Base-by-base conservation (phyloP, 1,140 invertebrate genomes). In the Solenopsis fugax region DNA sequence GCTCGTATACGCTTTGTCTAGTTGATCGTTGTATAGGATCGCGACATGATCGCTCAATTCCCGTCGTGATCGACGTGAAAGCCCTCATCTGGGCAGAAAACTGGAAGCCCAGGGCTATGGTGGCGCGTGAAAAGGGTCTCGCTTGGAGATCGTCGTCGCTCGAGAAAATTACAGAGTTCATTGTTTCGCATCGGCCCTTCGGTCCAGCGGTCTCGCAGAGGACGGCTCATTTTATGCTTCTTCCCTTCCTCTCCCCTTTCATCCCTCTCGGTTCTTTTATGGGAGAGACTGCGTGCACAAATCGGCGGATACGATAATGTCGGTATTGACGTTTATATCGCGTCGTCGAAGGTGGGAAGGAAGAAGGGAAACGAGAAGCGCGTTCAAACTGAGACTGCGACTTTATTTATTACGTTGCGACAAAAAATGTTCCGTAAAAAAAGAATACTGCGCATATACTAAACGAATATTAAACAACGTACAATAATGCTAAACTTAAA, bases 151-250 rank as follows among this genome's bases (percentile, higher is more conserved):
- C 81, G 81, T 86, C 81, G 91, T 92, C 86, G 88, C 88, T 86
- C 50, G 84, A 92, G 89, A 92, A 91, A 91, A 91, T 91, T 91
- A 90, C 90, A 91, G 87, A 90, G 89, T 88, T 88, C 89, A 91
- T 91, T 91, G 90, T 91, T 91, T 91, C 89, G 85, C 41, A 62
- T 86, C 75, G 89, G 89, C 67, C 80, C 75, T 88, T 69, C 75
- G 72, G 60, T 80, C 48, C 48, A 64, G 65, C 21, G 54, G 48
- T 34, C 75, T 37, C 45, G 18, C 60, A 54, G 34, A 80, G 50
- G 73, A 75, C 88, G 85, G 67, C 80, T 71, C 52, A 88, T 87
- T 87, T 89, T 82, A 58, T 87, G 73, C 87, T 78, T 24, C 21
- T 21, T 48, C n/a, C n/a, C 18, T 6, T 6, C 9, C 50, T 24